Conservation (phyloP, 2,797 vertebrate genomes). For the Moxostoma hubbsi region DNA sequence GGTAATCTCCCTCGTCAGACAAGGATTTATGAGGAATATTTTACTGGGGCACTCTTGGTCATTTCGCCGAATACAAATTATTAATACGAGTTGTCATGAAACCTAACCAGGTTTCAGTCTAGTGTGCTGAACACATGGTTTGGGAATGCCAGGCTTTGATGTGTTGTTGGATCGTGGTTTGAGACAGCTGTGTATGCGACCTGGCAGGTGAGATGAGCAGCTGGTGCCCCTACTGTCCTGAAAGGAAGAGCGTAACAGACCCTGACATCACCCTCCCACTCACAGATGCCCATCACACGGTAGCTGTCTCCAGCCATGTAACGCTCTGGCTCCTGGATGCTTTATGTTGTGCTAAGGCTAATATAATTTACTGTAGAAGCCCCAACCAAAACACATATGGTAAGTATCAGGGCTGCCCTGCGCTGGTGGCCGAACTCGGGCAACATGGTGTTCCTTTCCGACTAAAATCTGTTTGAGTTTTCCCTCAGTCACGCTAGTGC, state of each 20-base stretch:
- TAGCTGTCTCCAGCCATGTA: constrained; percentile 76
- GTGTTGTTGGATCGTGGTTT: constrained; percentile 63
- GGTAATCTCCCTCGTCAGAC: too few species aligned
- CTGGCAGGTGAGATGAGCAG: constrained; percentile 78
- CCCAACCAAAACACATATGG: constrained; percentile 75
- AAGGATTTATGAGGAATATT: too few species aligned
- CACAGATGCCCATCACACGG: constrained; percentile 73
- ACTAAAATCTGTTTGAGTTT: constrained; percentile 70
- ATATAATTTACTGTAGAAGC: constrained; percentile 74
- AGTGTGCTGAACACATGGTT: constrained; percentile 19
- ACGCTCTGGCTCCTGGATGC: constrained; percentile 68
- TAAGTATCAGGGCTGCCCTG: constrained; percentile 69
- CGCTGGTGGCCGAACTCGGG: constrained; percentile 42
- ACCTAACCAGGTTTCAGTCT: not conserved
- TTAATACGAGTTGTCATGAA: too few species aligned
- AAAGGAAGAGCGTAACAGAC: constrained; percentile 74
- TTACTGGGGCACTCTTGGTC: too few species aligned
- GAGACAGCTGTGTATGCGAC: constrained; percentile 73
- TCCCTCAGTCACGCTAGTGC: constrained; percentile 70
- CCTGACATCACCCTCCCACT: constrained; percentile 71
- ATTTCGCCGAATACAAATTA: too few species aligned
- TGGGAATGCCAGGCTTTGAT: not conserved
- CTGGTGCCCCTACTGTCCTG: constrained; percentile 68
- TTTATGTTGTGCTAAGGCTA: constrained; percentile 68
- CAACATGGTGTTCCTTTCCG: constrained; percentile 59